Evolutionary conservation across 2,797 vertebrate genomes (phyloP).

Genomic region (Lophotriccus pileatus): DNA sequence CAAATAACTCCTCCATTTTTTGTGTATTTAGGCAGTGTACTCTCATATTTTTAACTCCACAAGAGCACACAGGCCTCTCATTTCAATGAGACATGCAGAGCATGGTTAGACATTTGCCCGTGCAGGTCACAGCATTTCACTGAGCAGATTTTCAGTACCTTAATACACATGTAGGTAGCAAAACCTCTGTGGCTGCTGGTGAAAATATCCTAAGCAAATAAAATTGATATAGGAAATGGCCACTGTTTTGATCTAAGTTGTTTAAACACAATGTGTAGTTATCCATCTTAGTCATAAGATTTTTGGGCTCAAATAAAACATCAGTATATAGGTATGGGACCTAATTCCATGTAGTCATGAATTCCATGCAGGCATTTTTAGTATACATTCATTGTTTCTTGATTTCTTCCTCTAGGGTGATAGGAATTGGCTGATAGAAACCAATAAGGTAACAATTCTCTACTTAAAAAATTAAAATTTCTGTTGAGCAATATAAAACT

Average conservation of each 20-base stretch:
- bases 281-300: background rate
- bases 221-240: background rate
- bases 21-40: background rate
- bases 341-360: background rate
- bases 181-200: background rate
- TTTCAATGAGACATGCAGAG: background rate
- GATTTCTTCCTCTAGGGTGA: background rate
- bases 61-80: background rate
- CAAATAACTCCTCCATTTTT: background rate
- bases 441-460: background rate
- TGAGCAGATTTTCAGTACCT: background rate
- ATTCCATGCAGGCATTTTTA: background rate
- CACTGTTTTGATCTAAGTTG: background rate
- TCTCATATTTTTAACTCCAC: background rate
- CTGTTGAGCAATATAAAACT: background rate
- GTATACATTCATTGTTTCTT: background rate
- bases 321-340: background rate
- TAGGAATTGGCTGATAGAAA: background rate
- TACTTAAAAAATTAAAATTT: background rate
- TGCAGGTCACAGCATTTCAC: background rate
- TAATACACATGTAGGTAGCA: accelerated
- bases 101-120: background rate
- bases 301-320: background rate
- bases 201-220: background rate
- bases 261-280: background rate